Conservation (phyloP, 2,888 invertebrate genomes). For the Anodontia alba region DNA sequence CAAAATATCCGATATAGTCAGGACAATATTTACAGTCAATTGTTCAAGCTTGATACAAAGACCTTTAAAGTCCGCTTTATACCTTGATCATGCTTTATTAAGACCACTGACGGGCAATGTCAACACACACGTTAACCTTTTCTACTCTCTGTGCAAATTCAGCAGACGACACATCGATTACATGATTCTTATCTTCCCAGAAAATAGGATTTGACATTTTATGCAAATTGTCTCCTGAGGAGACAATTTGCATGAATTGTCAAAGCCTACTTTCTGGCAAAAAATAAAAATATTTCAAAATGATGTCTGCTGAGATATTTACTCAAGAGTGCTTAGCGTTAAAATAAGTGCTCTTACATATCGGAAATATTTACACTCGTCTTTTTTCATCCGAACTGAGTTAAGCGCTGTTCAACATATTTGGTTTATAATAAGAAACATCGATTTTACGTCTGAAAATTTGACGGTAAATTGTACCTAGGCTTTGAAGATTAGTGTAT, state of each 20-base stretch:
- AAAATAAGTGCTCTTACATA: slow-evolving; percentile 4
- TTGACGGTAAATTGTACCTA: not conserved
- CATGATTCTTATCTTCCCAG: too few relatives aligned
- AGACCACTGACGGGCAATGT: slow-evolving; percentile 5
- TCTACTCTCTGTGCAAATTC: too few relatives aligned
- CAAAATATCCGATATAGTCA: not conserved
- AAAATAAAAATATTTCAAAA: too few relatives aligned
- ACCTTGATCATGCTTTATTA: slow-evolving; percentile 4
- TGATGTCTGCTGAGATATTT: too few relatives aligned
- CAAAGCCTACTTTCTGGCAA: too few relatives aligned
- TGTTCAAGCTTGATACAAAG: not conserved
- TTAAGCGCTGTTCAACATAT: not conserved
- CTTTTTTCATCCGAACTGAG: not conserved
- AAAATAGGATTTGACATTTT: too few relatives aligned
- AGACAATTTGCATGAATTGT: too few relatives aligned
- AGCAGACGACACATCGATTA: too few relatives aligned
- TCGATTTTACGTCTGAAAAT: slow-evolving; percentile 8
- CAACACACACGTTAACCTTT: too few relatives aligned
- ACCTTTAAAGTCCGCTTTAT: slow-evolving; percentile 2
- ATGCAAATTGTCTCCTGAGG: too few relatives aligned
- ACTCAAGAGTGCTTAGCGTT: too few relatives aligned
- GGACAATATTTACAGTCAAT: slow-evolving; percentile 8
- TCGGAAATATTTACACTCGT: not conserved
- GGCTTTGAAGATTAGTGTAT: slow-evolving; percentile 1
- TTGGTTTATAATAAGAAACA: not conserved